A percentile compares a stretch with the other conserved stretches of the same genome.
phyloP scores from a whole-genome alignment of 2,113 vertebrate species.

The Neomonachus schauinslandi region DNA sequence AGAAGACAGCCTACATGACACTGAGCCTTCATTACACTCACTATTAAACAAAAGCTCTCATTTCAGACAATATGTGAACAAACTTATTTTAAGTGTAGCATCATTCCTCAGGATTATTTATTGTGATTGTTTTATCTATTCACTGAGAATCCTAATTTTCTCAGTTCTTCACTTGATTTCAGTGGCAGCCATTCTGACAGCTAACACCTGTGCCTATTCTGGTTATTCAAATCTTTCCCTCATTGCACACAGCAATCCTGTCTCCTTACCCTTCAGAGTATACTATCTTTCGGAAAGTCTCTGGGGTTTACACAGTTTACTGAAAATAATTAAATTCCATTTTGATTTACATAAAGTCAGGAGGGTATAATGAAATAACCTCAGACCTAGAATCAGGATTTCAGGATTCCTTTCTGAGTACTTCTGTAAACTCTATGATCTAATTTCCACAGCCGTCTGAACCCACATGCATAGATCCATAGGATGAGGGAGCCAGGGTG shows the following conservation, averaged over 20 bases:
- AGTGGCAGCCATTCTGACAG: not conserved
- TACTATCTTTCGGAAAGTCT: not conserved
- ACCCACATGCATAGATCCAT: not conserved
- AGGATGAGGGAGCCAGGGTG: not conserved
- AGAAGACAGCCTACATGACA: not conserved
- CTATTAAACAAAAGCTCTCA: not conserved
- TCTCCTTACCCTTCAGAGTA: not conserved
- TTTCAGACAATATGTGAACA: not conserved
- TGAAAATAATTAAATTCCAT: slow-evolving; percentile 30
- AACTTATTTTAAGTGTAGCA: not conserved
- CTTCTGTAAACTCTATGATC: not conserved
- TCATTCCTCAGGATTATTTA: slow-evolving; percentile 37
- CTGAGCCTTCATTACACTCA: not conserved
- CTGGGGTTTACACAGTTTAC: not conserved
- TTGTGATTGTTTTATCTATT: slow-evolving; percentile 36
- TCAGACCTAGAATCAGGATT: not conserved
- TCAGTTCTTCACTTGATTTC: not conserved
- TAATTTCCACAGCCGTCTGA: not conserved
- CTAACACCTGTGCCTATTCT: not conserved
- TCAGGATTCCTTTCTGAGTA: not conserved
- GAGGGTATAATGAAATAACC: not conserved
- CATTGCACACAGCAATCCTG: not conserved
- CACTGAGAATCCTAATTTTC: not conserved
- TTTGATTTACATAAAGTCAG: not conserved
- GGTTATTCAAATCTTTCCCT: not conserved